Conservation (phyloP, 2,888 invertebrate species). For the Opisthograptis luteolata region DNA sequence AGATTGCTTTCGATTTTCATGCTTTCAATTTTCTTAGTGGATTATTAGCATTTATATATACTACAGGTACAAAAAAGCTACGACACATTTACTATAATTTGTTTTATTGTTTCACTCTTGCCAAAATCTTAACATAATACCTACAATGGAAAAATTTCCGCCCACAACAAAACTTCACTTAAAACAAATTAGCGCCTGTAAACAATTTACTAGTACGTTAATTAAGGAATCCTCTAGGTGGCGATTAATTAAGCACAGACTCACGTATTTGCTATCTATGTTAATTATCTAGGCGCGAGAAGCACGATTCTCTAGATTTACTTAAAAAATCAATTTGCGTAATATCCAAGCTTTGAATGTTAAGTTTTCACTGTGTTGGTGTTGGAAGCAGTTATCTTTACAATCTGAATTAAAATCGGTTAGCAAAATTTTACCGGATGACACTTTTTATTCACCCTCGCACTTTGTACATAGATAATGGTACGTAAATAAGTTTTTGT, state of each 20-base stretch:
- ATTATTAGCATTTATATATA: too few relatives aligned
- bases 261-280: conserved; percentile 64
- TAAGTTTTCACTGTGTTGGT: too few relatives aligned
- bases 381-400: too few relatives aligned
- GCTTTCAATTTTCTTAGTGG: too few relatives aligned
- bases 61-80: too few relatives aligned
- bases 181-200: conserved; percentile 44
- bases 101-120: too few relatives aligned
- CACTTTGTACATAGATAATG: too few relatives aligned
- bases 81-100: too few relatives aligned
- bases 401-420: too few relatives aligned
- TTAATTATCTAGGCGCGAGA: conserved; percentile 69
- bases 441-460: too few relatives aligned
- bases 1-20: too few relatives aligned
- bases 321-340: conserved; percentile 56
- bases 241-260: conserved; percentile 71
- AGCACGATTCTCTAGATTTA: conserved; percentile 71
- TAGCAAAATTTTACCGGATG: too few relatives aligned
- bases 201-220: conserved; percentile 57
- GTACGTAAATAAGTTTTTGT: not conserved
- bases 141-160: not conserved
- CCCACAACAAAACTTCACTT: conserved; percentile 32
- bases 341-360: conserved; percentile 35
- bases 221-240: conserved; percentile 61
- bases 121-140: conserved; percentile 5